Percentiles rank a stretch among this genome's conserved stretches.
These are phyloP conservation scores for Jaculus jaculus DNA, from an alignment of 2,113 vertebrate species.

Conservation along the genomic window DNA sequence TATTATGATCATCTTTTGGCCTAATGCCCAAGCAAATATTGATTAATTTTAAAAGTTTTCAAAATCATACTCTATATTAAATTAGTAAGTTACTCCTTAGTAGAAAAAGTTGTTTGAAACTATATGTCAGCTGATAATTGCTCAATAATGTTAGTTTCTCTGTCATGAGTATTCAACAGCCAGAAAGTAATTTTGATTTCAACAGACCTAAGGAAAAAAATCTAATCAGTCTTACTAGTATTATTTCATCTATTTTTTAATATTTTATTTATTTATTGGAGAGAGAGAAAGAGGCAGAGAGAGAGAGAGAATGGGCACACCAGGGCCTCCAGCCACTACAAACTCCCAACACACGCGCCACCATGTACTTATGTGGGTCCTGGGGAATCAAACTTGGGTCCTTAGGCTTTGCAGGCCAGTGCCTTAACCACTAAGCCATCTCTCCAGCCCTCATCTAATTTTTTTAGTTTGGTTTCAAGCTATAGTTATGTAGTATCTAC, in stretches of 20 bases:
- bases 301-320: too few species aligned
- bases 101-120: slow-evolving; percentile 30
- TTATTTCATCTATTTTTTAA: slow-evolving; percentile 3
- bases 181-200: neutral
- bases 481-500: neutral
- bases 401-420: too few species aligned
- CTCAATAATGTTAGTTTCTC: slow-evolving; percentile 24
- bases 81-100: neutral
- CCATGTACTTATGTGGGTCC: too few species aligned
- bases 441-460: too few species aligned
- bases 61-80: neutral
- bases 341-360: too few species aligned
- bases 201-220: slow-evolving; percentile 28
- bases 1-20: slow-evolving; percentile 46
- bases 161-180: slow-evolving; percentile 33
- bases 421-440: too few species aligned
- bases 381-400: too few species aligned
- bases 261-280: too few species aligned
- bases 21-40: slow-evolving; percentile 46
- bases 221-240: neutral
- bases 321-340: too few species aligned
- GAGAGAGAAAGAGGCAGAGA: too few species aligned
- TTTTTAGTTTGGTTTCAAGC: slow-evolving; percentile 38
- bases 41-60: slow-evolving; percentile 5
- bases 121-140: neutral